Base-by-base conservation (phyloP, 1,140 invertebrate species). In the Pseudomyrmex sp. region DNA sequence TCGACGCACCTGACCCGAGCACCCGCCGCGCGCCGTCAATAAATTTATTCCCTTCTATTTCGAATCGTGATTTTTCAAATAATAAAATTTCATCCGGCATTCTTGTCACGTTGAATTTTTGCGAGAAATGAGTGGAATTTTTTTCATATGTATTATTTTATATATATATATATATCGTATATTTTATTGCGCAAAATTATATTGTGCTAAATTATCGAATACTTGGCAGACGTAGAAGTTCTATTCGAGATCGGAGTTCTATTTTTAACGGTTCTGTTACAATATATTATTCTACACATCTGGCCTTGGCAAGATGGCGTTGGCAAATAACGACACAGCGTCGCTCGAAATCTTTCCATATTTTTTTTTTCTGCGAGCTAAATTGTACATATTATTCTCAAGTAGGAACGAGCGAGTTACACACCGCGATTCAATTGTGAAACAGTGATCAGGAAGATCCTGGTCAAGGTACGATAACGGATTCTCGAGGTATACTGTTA, bases 401-500 rank as follows among this genome's bases (percentile, higher is more conserved):
- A 23, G 10, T 50, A 4, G 35, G 5, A 35, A 7, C 35, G 7
- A 35, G 35, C 35, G 35, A 7, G 35, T 35, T 35, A 35, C 35
- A 48, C 35, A 46, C 73, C 20, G 65, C 18, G 54, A 61, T 65
- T 63, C 77, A 73, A 69, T 46, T 63, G 84, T 77, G 61, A 83
- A 84, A 79, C 85, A 83, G 84, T 82, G 83, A 79, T 79, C 77
- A 82, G 66, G 84, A 82, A 82, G 85, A 90, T 91, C 85, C 83
- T 85, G 76, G 68, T 80, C 75, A 73, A 87, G 85, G 82, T 83
- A 87, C 82, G 86, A 85, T 93, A 93, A 93, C 92, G 92, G 93
- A 92, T 91, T 91, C 91, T 88, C 61, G 65, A 70, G 54, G 76
- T 91, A 89, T 93, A 93, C 92, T 93, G 91, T 93, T 93, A 92